Conservation (phyloP, 1,140 invertebrate species). For the Lordiphosa stackelbergi region DNA sequence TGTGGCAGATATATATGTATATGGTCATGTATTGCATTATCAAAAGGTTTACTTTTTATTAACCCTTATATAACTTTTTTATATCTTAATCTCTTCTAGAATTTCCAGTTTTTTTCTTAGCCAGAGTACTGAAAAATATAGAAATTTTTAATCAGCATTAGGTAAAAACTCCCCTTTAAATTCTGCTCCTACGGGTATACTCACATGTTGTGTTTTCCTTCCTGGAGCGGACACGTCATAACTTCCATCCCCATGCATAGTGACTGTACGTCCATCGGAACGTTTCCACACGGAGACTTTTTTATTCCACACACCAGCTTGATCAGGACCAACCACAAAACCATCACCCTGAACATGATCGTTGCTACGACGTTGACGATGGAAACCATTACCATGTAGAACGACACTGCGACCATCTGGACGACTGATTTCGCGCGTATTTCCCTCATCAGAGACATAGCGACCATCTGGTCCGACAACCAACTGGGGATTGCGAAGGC, state of each 20-base stretch:
- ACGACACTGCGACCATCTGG: slow-evolving; percentile 18
- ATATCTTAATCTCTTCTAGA: too few relatives aligned
- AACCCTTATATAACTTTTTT: too few relatives aligned
- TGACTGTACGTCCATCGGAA: slow-evolving; percentile 36
- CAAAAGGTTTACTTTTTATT: too few relatives aligned
- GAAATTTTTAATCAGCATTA: too few relatives aligned
- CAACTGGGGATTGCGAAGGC: too few relatives aligned
- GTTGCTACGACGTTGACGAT: background rate
- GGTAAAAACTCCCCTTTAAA: too few relatives aligned
- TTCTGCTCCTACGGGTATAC: background rate
- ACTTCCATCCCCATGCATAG: slow-evolving; percentile 14
- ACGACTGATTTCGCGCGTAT: background rate
- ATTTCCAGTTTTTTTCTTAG: too few relatives aligned
- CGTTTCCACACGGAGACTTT: slow-evolving; percentile 32
- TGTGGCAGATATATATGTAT: too few relatives aligned
- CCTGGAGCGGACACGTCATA: slow-evolving; percentile 28
- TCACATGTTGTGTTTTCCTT: slow-evolving; percentile 30
- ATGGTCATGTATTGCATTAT: too few relatives aligned
- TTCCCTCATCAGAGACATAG: background rate
- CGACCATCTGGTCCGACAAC: slow-evolving; percentile 1
- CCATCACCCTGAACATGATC: slow-evolving; percentile 30
- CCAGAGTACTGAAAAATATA: too few relatives aligned
- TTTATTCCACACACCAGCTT: slow-evolving; percentile 31
- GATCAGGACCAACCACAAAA: slow-evolving; percentile 32
- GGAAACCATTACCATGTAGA: too few relatives aligned